Conservation (phyloP, 2,113 vertebrate species). For the Podarcis muralis region DNA sequence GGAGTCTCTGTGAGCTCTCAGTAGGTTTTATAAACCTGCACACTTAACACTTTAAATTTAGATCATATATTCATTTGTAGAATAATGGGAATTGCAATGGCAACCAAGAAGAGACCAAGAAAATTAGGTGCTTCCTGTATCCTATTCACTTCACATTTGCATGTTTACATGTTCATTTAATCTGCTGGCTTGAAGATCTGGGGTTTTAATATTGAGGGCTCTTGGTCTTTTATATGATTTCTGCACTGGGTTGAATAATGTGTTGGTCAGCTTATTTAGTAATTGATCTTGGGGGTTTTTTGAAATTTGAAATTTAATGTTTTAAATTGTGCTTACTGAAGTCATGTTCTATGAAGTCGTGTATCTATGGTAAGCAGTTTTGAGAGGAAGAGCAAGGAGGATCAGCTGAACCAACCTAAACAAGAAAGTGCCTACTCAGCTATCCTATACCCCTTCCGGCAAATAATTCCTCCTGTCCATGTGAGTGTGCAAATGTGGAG, state of each 20-base stretch:
- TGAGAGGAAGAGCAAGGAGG: not conserved
- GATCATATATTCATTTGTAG: not conserved
- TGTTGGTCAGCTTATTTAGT: too few relatives aligned
- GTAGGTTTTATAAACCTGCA: not conserved
- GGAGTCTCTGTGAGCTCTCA: not conserved
- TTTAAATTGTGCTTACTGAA: too few relatives aligned
- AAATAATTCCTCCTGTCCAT: not conserved
- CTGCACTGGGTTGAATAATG: too few relatives aligned
- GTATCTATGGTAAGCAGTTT: too few relatives aligned
- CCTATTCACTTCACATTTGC: not conserved
- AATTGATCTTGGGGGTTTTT: too few relatives aligned
- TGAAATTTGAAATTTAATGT: too few relatives aligned
- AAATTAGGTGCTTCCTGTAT: not conserved
- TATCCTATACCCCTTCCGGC: not conserved
- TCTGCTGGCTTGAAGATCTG: too few relatives aligned
- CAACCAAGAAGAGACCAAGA: not conserved
- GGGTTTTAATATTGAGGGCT: too few relatives aligned
- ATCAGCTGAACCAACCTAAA: not conserved
- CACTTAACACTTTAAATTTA: not conserved
- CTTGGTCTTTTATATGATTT: too few relatives aligned
- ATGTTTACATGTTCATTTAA: not conserved
- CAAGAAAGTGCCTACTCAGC: not conserved
- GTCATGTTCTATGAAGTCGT: too few relatives aligned
- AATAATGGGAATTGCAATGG: not conserved
- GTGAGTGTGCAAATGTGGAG: not conserved